Conservation (phyloP, 2,113 vertebrate species). For the Leptobrachium ailaonicum region DNA sequence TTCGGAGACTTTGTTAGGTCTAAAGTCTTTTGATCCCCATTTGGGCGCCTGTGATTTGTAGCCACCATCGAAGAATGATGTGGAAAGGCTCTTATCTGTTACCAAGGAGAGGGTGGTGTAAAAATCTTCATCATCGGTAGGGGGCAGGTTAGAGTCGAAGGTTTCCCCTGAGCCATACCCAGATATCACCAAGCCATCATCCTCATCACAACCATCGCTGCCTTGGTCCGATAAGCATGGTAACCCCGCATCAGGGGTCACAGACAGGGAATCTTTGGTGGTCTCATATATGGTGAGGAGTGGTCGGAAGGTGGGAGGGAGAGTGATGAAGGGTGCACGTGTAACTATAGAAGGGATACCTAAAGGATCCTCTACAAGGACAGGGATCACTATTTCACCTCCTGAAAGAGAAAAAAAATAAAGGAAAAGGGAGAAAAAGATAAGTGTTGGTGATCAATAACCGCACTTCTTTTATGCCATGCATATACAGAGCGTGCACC, state of each 20-base stretch:
- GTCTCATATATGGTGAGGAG: constrained; percentile 98
- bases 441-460: constrained; percentile 62
- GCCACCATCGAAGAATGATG: constrained; percentile 98
- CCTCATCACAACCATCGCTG: constrained; percentile 98
- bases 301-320: constrained; percentile 94
- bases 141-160: constrained; percentile 98
- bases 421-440: constrained; percentile 57
- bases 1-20: constrained; percentile 95
- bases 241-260: constrained; percentile 98
- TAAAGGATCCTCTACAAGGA: constrained; percentile 98
- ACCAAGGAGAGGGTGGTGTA: constrained; percentile 99
- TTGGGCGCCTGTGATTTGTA: constrained; percentile 96
- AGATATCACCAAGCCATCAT: constrained; percentile 99
- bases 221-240: constrained; percentile 99
- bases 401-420: constrained; percentile 81
- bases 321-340: constrained; percentile 95
- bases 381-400: constrained; percentile 98
- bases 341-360: constrained; percentile 91
- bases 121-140: constrained; percentile 99
- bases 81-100: constrained; percentile 99
- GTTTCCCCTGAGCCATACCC: constrained; percentile 99
- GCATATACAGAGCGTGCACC: too few relatives aligned
- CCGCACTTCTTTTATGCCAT: too few relatives aligned
- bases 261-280: constrained; percentile 99
- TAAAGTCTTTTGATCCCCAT: constrained; percentile 99